These are phyloP conservation scores for Halictus quadricinctus DNA, from an alignment of 2,888 invertebrate genomes.

Conservation along the genomic window DNA sequence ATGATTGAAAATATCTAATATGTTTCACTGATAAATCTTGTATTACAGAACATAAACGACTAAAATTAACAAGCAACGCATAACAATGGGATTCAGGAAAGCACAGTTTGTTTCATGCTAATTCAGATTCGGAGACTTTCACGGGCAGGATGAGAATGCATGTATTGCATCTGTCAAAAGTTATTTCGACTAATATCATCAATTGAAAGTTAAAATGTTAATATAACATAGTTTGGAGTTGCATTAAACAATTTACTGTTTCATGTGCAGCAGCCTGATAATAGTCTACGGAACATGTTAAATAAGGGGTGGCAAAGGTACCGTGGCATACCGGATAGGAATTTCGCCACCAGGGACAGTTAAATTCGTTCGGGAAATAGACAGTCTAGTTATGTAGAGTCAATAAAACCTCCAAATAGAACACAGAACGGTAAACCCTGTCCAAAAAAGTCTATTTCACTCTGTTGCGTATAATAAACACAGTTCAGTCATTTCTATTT, in stretches of 20 bases:
- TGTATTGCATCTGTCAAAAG: neutral
- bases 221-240: neutral
- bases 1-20: neutral
- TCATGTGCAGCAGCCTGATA: neutral
- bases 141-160: neutral
- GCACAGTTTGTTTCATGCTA: neutral
- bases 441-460: neutral
- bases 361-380: slow-evolving; percentile 1
- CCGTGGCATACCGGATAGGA: neutral
- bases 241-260: neutral
- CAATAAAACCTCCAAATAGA: neutral
- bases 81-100: neutral
- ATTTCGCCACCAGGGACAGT: neutral
- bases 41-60: neutral
- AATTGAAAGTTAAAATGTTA: slow-evolving; percentile 9
- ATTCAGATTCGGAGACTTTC: neutral
- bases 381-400: neutral
- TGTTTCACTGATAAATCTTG: neutral
- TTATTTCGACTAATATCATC: neutral
- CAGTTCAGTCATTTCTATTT: neutral
- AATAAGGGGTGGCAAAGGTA: slow-evolving; percentile 13
- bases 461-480: neutral
- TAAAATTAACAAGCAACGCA: neutral
- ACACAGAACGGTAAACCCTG: neutral
- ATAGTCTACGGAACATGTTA: slow-evolving; percentile 6